Base-by-base conservation (phyloP, 2,113 vertebrate genomes). In the Brachirus orientalis region DNA sequence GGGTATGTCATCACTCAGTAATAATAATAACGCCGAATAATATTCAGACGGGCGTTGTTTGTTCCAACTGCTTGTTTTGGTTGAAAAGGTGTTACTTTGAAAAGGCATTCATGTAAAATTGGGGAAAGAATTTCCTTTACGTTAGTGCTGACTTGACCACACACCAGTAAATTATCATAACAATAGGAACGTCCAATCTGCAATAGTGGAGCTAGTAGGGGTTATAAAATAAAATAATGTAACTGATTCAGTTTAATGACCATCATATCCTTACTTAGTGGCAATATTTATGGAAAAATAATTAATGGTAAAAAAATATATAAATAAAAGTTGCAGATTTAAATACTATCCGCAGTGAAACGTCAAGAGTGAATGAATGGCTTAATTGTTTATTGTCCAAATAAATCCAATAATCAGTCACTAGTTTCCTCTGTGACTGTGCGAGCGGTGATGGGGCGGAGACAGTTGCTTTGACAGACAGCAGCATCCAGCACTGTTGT, bases 371-470 rank as follows among this genome's bases (percentile, higher is more conserved):
- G 1, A 70, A 1, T 4, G 40, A 16, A 53, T 18, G 1, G 7
- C 14, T 6, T 4, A 6, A 52, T 28, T 14, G 4, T 3, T 37
- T 48, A 56, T 12, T 43, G 7, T 43, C 14, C n/a, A 16, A 7
- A 22, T 37, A 9, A 63, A n/a, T 13, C 8, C 52, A 40, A 58
- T 33, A 43, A 63, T 17, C 52, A 37, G 16, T 64, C 8, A 8
- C 4, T 43, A 6, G 50, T 52, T n/a, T 62, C 40, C 22, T 65
- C 63, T 52, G 79, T 18, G 63, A 4, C 57, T 28, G 45, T 18
- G 61, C 7, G 36, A 2, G 69, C 36, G 71, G 46, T 33, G 61
- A 67, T 67, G 86, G 86, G 87, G 88, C 86, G 89, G 88, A 78
- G 88, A 85, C 86, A 78, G 50, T 19, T 20, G 45, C 48, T 6